Base-by-base conservation (phyloP, 2,888 invertebrate species). In the Tachina lurida region DNA sequence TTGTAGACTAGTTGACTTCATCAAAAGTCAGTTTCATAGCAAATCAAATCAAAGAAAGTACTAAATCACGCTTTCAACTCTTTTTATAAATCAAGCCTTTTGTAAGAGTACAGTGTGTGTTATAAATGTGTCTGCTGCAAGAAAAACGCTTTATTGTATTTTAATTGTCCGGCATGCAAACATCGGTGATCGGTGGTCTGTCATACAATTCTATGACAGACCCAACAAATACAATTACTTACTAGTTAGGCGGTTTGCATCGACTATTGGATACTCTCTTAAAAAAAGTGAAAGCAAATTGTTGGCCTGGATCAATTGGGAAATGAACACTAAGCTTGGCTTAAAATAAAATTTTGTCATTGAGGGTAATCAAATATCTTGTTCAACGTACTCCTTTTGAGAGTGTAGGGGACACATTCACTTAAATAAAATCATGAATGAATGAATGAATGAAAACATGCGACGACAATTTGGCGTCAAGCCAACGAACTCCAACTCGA, bases 161-260 rank as follows among this genome's bases (percentile, higher is more conserved):
- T 88, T 88, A 88, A 88, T 88, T 88, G 87, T 88, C 86, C 87
- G 80, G 79, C 79, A 85, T 73, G 83, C 79, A 76, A 83, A 79
- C 74, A 39, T 67, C 67, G 7, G 60, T 58, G 80, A 73, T 71
- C 31, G 7, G 7, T 31, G 63, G 43, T 65, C n/a, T 74, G 63
- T 71, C 56, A 62, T 76, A 76, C 79, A 63, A 68, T n/a, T 47
- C 19, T 65, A 73, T 73, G 77, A 83, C 77, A 77, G 71, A 54
- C 60, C 43, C 13, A n/a, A 58, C 12, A 43, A 45, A 41, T 4
- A 13, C 7, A 31, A 67, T 31, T 3, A 31, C 3, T 67, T 13
- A 13, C 4, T 47, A 8, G 10, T 19, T 71, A 47, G 10, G 13
- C 63, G 17, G 41, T 22, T 49, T 71, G n/a, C 3, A n/a, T 45